These are phyloP conservation scores for Microctonus hyperodae DNA, from an alignment of 2,888 invertebrate species.

Conservation along the genomic window DNA sequence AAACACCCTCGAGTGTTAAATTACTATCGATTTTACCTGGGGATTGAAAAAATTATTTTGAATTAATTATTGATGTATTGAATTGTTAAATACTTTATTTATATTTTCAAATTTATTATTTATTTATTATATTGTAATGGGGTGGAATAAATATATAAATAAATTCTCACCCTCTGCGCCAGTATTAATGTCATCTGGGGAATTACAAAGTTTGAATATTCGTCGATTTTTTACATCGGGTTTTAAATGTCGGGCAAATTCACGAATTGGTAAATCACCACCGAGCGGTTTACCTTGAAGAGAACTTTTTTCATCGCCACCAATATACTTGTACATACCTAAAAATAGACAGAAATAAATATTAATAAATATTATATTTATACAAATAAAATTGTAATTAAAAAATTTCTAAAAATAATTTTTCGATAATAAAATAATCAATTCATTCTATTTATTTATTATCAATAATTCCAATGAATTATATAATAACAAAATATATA, in stretches of 20 bases:
- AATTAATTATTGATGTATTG: neutral
- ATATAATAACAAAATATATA: no score
- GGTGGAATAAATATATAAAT: no score
- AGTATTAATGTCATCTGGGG: constrained; percentile 72
- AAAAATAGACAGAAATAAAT: constrained; percentile 30
- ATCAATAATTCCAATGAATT: no score
- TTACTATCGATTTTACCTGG: constrained; percentile 66
- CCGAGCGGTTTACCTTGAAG: constrained; percentile 60
- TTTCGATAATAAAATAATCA: no score
- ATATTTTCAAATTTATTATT: neutral
- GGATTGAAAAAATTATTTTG: constrained; percentile 30
- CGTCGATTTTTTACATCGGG: constrained; percentile 71
- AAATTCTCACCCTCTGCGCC: constrained; percentile 75
- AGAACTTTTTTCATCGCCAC: constrained; percentile 66
- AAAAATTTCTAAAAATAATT: no score
- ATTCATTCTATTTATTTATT: no score
- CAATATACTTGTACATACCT: constrained; percentile 84
- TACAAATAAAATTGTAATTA: constrained; percentile 9
- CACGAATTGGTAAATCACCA: constrained; percentile 63
- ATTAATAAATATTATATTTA: neutral
- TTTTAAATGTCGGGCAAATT: constrained; percentile 66
- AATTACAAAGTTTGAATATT: constrained; percentile 76
- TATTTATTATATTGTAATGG: neutral
- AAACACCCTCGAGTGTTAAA: constrained; percentile 74
- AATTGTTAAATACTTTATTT: no score